Evolutionary conservation across 2,888 invertebrate genomes (phyloP), one percentile per base, ranked within the genome.

Genomic region (Himalopsyche tibetana): DNA sequence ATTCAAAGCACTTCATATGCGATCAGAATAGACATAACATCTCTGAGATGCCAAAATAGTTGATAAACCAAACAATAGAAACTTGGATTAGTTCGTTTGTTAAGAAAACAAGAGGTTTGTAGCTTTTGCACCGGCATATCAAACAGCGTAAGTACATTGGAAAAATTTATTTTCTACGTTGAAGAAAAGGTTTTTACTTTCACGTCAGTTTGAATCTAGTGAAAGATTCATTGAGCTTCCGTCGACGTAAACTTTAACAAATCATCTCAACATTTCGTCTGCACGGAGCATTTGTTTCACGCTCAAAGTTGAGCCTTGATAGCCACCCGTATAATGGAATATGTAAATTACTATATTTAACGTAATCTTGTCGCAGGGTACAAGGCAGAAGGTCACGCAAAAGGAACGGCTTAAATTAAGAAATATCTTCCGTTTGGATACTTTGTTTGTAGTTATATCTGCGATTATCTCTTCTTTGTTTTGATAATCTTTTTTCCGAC

Each of bases 171-270:
- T 74, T 74, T 36, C 74, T 38, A 74, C 74, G 38, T 19, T 74
- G 36, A 74, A 74, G 74, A 74, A 74, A 69, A 74, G 74, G 12
- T 38, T 36, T 74, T 74, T 36, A 36, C 74, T 74, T 74, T 36
- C 74, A 74, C 36, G 74, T 74, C 74, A 36, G 36, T 74, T 74
- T 36, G 38, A 36, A 74, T 74, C 36, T 36, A 74, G 74, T 74
- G 74, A 74, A 74, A 74, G 69, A 55, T 82, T 63, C 80, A 40
- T 63, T 82, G 82, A 38, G 79, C 55, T 40, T 81, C 28, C 55
- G 42, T 45, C n/a, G 15, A 56, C 40, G 40, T 36, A 84, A 82
- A 82, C 36, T 55, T 45, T 74, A 55, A 69, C 82, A 86, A 86
- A 82, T 42, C 55, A 82, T 63, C 19, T 63, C 42, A 82, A 82